phyloP scores from a whole-genome alignment of 2,113 vertebrate genomes.

The Xiphophorus couchianus region DNA sequence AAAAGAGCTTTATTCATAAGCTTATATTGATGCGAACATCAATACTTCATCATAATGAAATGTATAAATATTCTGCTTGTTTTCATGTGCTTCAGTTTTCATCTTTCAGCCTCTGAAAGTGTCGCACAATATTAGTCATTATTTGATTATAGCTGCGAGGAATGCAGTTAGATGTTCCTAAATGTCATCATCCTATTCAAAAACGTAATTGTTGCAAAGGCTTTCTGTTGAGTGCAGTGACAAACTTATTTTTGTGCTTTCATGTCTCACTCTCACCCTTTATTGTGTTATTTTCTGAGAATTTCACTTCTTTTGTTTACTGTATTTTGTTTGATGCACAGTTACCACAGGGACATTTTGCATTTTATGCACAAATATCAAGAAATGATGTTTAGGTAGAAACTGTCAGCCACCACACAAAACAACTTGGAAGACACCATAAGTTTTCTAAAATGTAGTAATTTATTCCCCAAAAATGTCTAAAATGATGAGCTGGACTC shows the following conservation, averaged over 20 bases:
- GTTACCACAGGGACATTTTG: too few species aligned
- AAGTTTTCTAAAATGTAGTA: too few species aligned
- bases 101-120: neutral
- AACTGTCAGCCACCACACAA: too few species aligned
- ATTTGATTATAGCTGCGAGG: neutral
- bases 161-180: constrained; percentile 1
- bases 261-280: neutral
- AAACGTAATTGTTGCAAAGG: constrained; percentile 2
- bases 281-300: neutral
- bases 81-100: neutral
- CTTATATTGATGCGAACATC: too few species aligned
- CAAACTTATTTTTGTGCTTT: neutral
- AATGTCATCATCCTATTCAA: neutral
- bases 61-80: neutral
- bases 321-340: too few species aligned
- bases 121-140: neutral
- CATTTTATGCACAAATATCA: too few species aligned
- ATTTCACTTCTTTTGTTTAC: neutral
- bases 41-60: neutral
- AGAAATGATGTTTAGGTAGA: too few species aligned
- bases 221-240: neutral
- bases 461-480: too few species aligned
- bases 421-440: too few species aligned
- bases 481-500: too few species aligned
- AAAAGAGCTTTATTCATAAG: too few species aligned